Percentiles rank a stretch among this genome's conserved stretches.
Evolutionary conservation across 2,888 invertebrate species (phyloP).

Genomic region (Odontocolon sp.): DNA sequence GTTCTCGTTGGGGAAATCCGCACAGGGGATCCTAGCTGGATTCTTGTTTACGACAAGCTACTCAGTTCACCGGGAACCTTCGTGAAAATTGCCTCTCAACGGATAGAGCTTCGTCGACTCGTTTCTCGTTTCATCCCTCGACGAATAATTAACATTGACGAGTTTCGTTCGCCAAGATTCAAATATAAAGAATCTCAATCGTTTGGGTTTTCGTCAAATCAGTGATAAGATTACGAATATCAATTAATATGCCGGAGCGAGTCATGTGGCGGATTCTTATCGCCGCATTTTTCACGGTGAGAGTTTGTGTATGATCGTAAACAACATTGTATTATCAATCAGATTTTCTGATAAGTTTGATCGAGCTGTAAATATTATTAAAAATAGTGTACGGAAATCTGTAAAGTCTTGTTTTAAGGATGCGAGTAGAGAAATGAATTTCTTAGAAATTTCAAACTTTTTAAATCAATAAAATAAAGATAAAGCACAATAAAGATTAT

Average conservation of each 20-base stretch:
- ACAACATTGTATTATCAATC: no score
- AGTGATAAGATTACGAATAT: constrained; percentile 9
- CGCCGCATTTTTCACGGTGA: constrained; percentile 75
- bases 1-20: background rate
- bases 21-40: constrained; percentile 42
- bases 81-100: constrained; percentile 69
- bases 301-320: no score
- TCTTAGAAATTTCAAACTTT: no score
- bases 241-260: constrained; percentile 54
- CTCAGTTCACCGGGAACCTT: constrained; percentile 76
- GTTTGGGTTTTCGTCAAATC: constrained; percentile 5
- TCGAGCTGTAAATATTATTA: no score
- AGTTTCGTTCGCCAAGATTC: no score
- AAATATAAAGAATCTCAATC: no score
- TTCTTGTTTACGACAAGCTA: constrained; percentile 53
- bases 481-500: no score
- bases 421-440: no score
- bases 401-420: no score
- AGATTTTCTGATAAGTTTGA: no score
- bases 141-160: constrained; percentile 2
- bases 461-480: no score
- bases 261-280: constrained; percentile 77
- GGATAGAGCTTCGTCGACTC: background rate
- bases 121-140: background rate
- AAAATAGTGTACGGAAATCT: no score